Base-by-base conservation (phyloP, 2,888 invertebrate genomes). In the Caradrina clavipalpis region DNA sequence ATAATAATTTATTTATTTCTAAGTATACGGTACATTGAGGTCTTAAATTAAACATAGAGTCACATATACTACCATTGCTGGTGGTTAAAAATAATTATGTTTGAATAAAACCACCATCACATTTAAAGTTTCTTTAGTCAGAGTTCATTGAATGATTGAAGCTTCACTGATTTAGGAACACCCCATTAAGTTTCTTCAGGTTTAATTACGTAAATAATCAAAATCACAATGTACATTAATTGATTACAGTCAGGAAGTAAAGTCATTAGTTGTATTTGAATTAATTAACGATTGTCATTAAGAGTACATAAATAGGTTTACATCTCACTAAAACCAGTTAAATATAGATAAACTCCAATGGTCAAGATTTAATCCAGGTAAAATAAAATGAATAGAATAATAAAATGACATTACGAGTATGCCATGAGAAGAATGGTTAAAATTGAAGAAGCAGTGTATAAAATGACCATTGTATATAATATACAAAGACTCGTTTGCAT, bases 391-490 rank as follows among this genome's bases (percentile, higher is more conserved):
- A 63, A 26, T 3, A 26, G 26, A 26, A 26, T 26, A 26, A 26
- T 49, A 72, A 72, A 64, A 21, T 49, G 21, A 63, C 31, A 54
- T 39, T 57, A n/a, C n/a, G n/a, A n/a, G n/a, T n/a, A 50, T 55
- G 47, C 68, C 19, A 59, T 31, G 22, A 60, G 50, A 69, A 17
- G 19, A 15, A 39, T 58, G 26, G 61, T 45, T 47, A 17, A 31
- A 26, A 2, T 51, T 11, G 10, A 42, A 54, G 19, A 7, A 55
- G 7, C 19, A 35, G 8, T n/a, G n/a, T 22, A 21, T 35, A 22
- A 49, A 61, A 57, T 51, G 17, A 31, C 21, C 2, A 50, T 19
- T 56, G 51, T 45, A 21, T 26, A 26, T 8, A 8, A 35, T 26
- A 31, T 21, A 62, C 10, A 45, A 53, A 53, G 1, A 26, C 42